phyloP scores from a whole-genome alignment of 2,113 vertebrate species.

The Leucopsar rothschildi region DNA sequence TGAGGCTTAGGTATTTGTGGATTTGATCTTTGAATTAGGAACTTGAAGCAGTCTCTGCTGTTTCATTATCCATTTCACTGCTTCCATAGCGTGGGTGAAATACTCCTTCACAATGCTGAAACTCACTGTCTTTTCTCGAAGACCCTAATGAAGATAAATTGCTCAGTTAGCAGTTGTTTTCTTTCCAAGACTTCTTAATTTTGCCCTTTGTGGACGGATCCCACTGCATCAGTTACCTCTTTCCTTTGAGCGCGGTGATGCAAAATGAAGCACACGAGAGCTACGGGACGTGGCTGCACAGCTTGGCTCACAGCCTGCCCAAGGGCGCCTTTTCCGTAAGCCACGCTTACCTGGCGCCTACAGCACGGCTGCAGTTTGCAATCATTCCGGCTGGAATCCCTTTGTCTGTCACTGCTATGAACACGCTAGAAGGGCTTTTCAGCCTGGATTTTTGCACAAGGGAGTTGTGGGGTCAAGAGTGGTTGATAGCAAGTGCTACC shows the following conservation, averaged over 20 bases:
- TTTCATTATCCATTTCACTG: background rate
- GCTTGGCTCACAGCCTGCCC: background rate
- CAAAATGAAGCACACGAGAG: background rate
- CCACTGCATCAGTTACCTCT: background rate
- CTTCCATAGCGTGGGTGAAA: background rate
- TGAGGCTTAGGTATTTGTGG: background rate
- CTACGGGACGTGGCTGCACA: background rate
- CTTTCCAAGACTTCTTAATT: constrained; percentile 19
- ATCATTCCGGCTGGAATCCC: background rate
- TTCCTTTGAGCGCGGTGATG: background rate
- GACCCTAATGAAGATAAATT: constrained; percentile 19
- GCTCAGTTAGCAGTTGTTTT: constrained; percentile 15
- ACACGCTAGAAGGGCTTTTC: background rate
- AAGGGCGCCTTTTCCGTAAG: background rate
- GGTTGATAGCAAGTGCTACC: background rate
- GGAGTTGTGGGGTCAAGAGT: background rate
- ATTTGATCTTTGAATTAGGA: background rate
- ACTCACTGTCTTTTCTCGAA: background rate
- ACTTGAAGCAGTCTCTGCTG: background rate
- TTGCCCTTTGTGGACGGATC: constrained; percentile 3
- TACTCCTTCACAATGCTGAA: background rate
- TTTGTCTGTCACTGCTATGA: background rate
- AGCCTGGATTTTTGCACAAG: background rate
- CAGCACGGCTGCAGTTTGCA: background rate
- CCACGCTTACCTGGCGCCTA: background rate